Conservation (phyloP, 2,888 invertebrate species). For the Lordiphosa fenestrarum region DNA sequence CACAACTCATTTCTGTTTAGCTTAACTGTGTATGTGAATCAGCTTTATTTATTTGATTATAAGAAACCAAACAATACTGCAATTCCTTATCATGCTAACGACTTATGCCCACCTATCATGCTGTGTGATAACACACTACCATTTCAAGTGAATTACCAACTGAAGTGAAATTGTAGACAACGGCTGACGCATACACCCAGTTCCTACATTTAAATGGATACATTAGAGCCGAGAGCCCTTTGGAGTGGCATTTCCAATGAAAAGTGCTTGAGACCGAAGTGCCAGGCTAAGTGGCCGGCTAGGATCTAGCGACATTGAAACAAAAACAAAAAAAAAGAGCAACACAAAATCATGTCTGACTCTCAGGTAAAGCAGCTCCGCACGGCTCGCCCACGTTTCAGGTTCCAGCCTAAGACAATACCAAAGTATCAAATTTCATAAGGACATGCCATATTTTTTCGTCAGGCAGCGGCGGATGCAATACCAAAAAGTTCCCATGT, state of each 20-base stretch:
- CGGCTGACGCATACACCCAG: not conserved
- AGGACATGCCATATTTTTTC: slow-evolving; percentile 47
- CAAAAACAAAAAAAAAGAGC: slow-evolving; percentile 24
- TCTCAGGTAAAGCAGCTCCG: slow-evolving; percentile 47
- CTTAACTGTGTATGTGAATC: too few species aligned
- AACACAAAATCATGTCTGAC: slow-evolving; percentile 15
- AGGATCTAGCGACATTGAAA: slow-evolving; percentile 52
- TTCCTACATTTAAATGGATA: not conserved
- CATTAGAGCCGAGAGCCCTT: slow-evolving; percentile 30
- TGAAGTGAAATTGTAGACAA: too few species aligned
- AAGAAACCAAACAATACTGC: too few species aligned
- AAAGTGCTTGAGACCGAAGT: slow-evolving; percentile 37
- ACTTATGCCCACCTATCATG: too few species aligned
- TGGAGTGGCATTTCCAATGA: slow-evolving; percentile 52
- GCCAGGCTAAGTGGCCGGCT: slow-evolving; percentile 47
- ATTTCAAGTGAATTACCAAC: too few species aligned
- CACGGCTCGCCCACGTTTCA: slow-evolving; percentile 48
- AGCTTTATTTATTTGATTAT: too few species aligned
- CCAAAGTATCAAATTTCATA: slow-evolving; percentile 64
- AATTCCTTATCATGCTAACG: too few species aligned
- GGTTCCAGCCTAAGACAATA: slow-evolving; percentile 44
- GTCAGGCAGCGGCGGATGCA: slow-evolving; percentile 25
- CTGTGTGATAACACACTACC: too few species aligned
- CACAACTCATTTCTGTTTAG: not conserved
- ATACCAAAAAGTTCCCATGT: slow-evolving; percentile 52